phyloP scores from a whole-genome alignment of 2,797 vertebrate genomes.

The Cetoscarus ocellatus region DNA sequence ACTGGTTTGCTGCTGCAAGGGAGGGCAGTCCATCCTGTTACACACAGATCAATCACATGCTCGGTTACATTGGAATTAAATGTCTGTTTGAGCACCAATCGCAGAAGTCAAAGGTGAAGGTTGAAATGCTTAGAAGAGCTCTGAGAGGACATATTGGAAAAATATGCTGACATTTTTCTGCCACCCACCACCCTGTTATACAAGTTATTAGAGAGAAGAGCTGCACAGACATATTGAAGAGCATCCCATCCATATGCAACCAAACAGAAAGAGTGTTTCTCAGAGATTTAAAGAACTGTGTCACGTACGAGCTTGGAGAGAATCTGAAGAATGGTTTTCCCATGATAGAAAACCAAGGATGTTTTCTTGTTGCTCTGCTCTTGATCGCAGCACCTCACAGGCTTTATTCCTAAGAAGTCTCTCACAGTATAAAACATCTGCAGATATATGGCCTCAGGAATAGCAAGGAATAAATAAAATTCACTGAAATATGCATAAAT shows the following conservation, averaged over 20 bases:
- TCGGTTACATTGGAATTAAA: slow-evolving; percentile 3
- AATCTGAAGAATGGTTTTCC: slow-evolving; percentile 25
- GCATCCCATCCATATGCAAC: slow-evolving; percentile 1
- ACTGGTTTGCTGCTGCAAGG: neutral
- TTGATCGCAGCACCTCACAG: slow-evolving; percentile 26
- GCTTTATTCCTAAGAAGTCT: slow-evolving; percentile 27
- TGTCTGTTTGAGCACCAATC: slow-evolving; percentile 30
- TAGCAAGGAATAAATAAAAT: slow-evolving; percentile 34
- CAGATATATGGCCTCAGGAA: slow-evolving; percentile 16
- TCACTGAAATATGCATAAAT: slow-evolving; percentile 25
- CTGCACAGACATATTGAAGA: slow-evolving; percentile 3
- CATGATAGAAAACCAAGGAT: slow-evolving; percentile 5
- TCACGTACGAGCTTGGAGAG: slow-evolving; percentile 11
- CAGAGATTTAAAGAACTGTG: slow-evolving; percentile 5
- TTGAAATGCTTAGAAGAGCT: slow-evolving; percentile 27
- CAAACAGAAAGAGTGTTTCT: slow-evolving; percentile 8
- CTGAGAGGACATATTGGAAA: slow-evolving; percentile 21
- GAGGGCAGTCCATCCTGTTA: slow-evolving; percentile 5
- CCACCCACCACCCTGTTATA: slow-evolving; percentile 23
- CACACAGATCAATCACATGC: slow-evolving; percentile 9
- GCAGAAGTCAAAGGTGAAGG: slow-evolving; percentile 38
- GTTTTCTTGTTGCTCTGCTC: slow-evolving; percentile 17
- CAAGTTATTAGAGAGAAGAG: slow-evolving; percentile 16
- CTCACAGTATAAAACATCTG: slow-evolving; percentile 1
- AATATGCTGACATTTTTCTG: slow-evolving; percentile 39